Percentiles rank a stretch among this genome's conserved stretches.
phyloP scores from a whole-genome alignment of 1,140 invertebrate genomes.

The Maconellicoccus hirsutus region DNA sequence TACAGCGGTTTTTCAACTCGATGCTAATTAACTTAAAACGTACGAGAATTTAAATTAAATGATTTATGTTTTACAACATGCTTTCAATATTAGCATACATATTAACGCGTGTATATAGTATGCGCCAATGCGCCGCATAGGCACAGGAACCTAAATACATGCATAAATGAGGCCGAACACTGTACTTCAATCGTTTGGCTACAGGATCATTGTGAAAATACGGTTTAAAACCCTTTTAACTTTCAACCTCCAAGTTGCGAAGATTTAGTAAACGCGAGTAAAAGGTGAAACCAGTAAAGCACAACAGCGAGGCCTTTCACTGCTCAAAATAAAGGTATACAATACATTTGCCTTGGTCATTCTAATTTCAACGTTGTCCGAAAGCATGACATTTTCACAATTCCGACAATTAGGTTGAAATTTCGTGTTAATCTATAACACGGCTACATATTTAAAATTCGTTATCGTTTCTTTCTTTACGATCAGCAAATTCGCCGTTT shows the following conservation, averaged over 20 bases:
- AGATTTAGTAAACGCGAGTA: background rate
- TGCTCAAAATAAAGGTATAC: background rate
- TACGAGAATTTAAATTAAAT: background rate
- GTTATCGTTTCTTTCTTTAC: background rate
- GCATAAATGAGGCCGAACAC: no score
- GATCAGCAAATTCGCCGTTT: no score
- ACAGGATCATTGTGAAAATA: background rate
- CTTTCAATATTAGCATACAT: background rate
- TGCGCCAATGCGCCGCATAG: no score
- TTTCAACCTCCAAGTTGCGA: background rate
- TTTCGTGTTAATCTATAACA: background rate
- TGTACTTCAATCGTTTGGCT: background rate
- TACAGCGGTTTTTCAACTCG: no score
- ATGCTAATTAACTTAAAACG: background rate
- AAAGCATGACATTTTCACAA: background rate
- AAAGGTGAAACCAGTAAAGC: background rate
- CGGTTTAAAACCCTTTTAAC: background rate
- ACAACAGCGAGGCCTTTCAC: background rate
- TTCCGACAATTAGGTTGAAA: background rate
- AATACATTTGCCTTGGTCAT: background rate
- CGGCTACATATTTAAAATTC: constrained; percentile 4
- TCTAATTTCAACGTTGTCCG: constrained; percentile 3
- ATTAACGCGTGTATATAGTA: no score
- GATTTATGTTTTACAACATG: background rate
- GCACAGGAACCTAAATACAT: no score